Percentiles rank a stretch among this genome's conserved stretches.
Conservation (phyloP, 2,888 invertebrate genomes). For the Agrenia bidenticulata region DNA sequence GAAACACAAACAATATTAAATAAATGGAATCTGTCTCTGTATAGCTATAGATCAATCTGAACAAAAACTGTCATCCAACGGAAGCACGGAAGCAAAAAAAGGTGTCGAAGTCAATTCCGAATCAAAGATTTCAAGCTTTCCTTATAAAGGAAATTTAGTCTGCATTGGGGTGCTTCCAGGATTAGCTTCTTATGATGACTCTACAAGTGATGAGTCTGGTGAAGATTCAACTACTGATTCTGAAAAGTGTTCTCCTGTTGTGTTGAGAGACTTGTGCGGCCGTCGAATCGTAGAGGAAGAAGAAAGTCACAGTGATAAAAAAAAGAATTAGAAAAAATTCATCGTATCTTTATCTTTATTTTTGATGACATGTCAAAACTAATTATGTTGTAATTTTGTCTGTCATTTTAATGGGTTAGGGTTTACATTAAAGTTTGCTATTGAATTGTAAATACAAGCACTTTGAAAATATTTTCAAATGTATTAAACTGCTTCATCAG, state of each 20-base stretch:
- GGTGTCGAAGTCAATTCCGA: neutral
- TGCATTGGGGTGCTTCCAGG: constrained; percentile 83
- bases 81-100: neutral
- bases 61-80: no score
- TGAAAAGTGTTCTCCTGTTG: constrained; percentile 52
- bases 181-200: constrained; percentile 74
- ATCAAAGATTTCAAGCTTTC: constrained; percentile 39
- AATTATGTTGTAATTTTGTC: no score
- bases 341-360: neutral
- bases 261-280: constrained; percentile 58
- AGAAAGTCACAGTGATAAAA: constrained; percentile 14
- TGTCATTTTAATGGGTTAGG: no score
- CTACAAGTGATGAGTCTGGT: constrained; percentile 63
- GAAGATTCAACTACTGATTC: constrained; percentile 60
- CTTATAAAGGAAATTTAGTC: constrained; percentile 50
- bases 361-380: no score
- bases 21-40: no score
- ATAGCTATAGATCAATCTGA: no score
- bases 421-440: no score
- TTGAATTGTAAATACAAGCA: no score
- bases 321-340: constrained; percentile 23
- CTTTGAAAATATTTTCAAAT: no score
- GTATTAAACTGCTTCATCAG: no score
- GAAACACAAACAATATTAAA: no score
- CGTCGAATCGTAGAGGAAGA: constrained; percentile 45